phyloP scores from a whole-genome alignment of 2,797 vertebrate genomes.

The Parambassis ranga region DNA sequence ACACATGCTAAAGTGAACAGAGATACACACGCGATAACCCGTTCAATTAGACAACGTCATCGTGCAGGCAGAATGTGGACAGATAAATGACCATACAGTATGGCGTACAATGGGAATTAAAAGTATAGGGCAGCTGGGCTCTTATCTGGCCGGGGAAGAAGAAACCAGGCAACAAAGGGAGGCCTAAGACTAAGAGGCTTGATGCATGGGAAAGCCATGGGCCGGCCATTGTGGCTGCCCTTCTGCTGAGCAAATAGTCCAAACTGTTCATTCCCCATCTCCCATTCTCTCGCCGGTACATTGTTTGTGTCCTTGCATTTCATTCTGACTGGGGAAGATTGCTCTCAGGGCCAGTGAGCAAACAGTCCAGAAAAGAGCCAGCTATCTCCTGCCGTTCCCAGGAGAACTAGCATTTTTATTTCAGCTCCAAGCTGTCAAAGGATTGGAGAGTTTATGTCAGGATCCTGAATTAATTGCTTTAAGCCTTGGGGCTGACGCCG shows the following conservation, averaged over 20 bases:
- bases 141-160: conserved; percentile 92
- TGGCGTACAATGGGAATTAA: conserved; percentile 80
- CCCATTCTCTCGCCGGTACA: conserved; percentile 98
- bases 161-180: conserved; percentile 93
- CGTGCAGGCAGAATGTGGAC: conserved; percentile 58
- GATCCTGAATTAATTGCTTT: conserved; percentile 99
- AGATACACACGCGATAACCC: conserved; percentile 73
- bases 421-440: conserved; percentile 99
- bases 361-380: conserved; percentile 99
- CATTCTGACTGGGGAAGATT: conserved; percentile 99
- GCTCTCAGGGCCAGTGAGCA: conserved; percentile 99
- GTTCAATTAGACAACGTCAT: conserved; percentile 66
- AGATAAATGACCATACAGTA: conserved; percentile 87
- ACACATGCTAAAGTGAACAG: conserved; percentile 76
- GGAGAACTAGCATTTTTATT: conserved; percentile 99
- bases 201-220: conserved; percentile 99
- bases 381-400: conserved; percentile 98
- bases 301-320: conserved; percentile 99
- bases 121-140: conserved; percentile 94
- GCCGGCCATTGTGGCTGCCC: conserved; percentile 96
- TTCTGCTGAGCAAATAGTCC: conserved; percentile 99
- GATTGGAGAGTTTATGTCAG: conserved; percentile 99
- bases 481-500: conserved; percentile 91
- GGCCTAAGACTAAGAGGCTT: conserved; percentile 90
- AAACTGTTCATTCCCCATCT: conserved; percentile 99